These are phyloP conservation scores for Melanaphis sacchari DNA, from an alignment of 1,140 invertebrate species.

Conservation along the genomic window DNA sequence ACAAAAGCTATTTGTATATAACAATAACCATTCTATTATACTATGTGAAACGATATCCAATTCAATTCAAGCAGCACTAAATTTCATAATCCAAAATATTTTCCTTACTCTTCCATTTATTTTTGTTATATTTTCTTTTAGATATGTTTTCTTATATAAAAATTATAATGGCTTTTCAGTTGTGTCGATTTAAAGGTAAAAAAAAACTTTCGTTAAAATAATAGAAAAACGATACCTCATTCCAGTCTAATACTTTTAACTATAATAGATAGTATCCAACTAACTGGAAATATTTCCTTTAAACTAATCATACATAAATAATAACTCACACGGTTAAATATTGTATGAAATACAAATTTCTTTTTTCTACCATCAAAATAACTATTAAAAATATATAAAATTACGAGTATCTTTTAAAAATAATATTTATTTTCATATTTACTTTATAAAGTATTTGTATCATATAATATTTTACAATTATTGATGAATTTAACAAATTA, in stretches of 20 bases:
- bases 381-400: neutral
- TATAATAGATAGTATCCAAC: neutral
- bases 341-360: neutral
- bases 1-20: conserved; percentile 5
- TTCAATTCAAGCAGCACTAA: neutral
- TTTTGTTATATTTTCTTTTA: neutral
- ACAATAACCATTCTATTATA: neutral
- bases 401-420: neutral
- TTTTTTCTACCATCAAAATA: neutral
- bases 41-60: neutral
- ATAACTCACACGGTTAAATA: neutral
- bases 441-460: neutral
- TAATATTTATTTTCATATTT: neutral
- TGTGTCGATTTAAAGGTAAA: neutral
- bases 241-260: neutral
- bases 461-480: neutral
- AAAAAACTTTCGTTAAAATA: conserved; percentile 16
- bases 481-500: neutral
- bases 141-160: neutral
- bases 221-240: neutral
- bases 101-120: neutral
- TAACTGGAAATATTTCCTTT: neutral
- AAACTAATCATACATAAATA: neutral
- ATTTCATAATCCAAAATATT: neutral
- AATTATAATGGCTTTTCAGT: neutral